Conservation (phyloP, 2,888 invertebrate genomes). For the Lepidochrysops patricia region DNA sequence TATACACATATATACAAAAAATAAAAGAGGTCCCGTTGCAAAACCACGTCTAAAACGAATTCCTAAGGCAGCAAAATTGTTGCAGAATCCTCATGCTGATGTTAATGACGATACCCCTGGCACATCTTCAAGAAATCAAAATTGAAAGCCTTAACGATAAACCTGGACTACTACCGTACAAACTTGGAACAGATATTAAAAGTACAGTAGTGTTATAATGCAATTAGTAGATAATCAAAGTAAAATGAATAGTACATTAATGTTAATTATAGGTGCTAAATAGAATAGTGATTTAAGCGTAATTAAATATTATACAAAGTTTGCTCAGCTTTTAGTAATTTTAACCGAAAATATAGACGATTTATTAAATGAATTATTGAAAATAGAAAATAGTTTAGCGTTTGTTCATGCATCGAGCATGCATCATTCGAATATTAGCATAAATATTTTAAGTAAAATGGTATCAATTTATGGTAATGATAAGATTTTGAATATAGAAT, state of each 20-base stretch:
- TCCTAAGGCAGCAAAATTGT: constrained; percentile 20
- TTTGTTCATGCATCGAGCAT: constrained; percentile 20
- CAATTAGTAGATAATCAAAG: neutral
- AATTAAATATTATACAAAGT: constrained; percentile 22
- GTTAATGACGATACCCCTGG: neutral
- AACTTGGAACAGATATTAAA: constrained; percentile 13
- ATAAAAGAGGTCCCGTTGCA: constrained; percentile 21
- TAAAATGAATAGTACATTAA: neutral
- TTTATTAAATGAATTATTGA: constrained; percentile 17
- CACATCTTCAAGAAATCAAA: constrained; percentile 17
- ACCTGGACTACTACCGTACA: constrained; percentile 23
- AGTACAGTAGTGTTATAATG: neutral
- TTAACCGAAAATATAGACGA: constrained; percentile 20
- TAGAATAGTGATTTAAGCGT: constrained; percentile 15
- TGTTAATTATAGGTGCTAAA: neutral
- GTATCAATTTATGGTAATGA: constrained; percentile 16
- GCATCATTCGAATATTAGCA: constrained; percentile 22
- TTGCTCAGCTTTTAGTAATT: constrained; percentile 20
- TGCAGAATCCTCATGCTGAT: constrained; percentile 18
- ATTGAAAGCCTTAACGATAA: constrained; percentile 18
- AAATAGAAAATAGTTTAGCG: constrained; percentile 22
- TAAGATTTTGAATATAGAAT: constrained; percentile 16
- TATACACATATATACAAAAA: constrained; percentile 22
- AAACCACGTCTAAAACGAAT: constrained; percentile 21
- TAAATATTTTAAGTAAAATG: constrained; percentile 19